Evolutionary conservation across 2,888 invertebrate species (phyloP).

Genomic region (Asteroscopus sphinx): DNA sequence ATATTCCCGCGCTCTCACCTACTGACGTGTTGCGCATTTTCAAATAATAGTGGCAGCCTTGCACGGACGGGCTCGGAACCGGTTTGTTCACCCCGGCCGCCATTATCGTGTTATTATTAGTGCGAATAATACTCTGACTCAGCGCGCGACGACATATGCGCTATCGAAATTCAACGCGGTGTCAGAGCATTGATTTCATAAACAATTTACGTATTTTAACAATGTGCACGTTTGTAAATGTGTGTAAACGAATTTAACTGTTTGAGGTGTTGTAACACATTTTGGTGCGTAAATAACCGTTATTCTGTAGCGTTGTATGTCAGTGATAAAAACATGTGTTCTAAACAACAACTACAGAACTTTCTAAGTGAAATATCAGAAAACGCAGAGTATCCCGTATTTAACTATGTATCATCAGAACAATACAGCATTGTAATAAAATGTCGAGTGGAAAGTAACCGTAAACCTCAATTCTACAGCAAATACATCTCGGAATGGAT

Average conservation of each 20-base stretch:
- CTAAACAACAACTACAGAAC: slow-evolving; percentile 36
- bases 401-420: slow-evolving; percentile 61
- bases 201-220: slow-evolving; percentile 14
- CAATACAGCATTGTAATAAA: slow-evolving; percentile 45
- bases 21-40: slow-evolving; percentile 25
- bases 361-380: slow-evolving; percentile 58
- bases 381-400: slow-evolving; percentile 50
- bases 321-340: slow-evolving; percentile 30
- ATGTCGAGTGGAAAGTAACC: slow-evolving; percentile 56
- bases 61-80: slow-evolving; percentile 1
- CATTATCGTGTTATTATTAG: slow-evolving; percentile 33
- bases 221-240: slow-evolving; percentile 16
- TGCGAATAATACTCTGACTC: slow-evolving; percentile 45
- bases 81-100: slow-evolving; percentile 45
- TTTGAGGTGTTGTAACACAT: background rate
- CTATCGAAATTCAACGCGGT: slow-evolving; percentile 29
- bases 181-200: slow-evolving; percentile 38
- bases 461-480: slow-evolving; percentile 49
- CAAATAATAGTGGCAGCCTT: slow-evolving; percentile 20
- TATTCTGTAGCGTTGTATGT: background rate
- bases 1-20: slow-evolving; percentile 43
- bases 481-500: slow-evolving; percentile 60
- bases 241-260: slow-evolving; percentile 7
- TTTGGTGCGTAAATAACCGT: slow-evolving; percentile 5
- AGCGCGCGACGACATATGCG: slow-evolving; percentile 49